These are phyloP conservation scores for Micromussa lordhowensis DNA, from an alignment of 92 coral and sea anemone species.

Conservation along the genomic window DNA sequence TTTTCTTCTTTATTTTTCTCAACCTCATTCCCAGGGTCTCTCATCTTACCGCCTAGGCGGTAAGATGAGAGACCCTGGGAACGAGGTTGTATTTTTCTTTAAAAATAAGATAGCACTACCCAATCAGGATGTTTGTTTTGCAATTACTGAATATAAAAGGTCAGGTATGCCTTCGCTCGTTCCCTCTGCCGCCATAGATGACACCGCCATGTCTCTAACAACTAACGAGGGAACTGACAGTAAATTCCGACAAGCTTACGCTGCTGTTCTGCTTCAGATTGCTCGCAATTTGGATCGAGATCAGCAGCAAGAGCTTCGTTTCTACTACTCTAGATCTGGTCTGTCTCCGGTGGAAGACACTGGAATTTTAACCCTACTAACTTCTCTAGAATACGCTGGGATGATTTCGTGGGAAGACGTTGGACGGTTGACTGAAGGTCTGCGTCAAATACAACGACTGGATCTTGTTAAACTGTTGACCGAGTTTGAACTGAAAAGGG, in stretches of 20 bases:
- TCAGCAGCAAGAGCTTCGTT: constrained; percentile 19
- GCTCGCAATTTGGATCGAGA: background rate
- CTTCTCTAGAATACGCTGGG: constrained; percentile 9
- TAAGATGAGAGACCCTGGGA: too few relatives aligned
- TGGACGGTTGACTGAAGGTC: constrained; percentile 16
- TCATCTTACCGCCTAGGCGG: too few relatives aligned
- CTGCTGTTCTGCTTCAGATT: constrained; percentile 3
- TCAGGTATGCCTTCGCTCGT: background rate
- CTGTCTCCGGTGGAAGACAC: background rate
- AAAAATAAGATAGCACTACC: background rate
- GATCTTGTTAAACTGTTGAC: constrained; percentile 5
- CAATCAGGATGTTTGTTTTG: background rate
- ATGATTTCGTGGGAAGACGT: constrained; percentile 28
- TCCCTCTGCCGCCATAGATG: background rate
- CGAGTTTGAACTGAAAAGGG: constrained; percentile 12
- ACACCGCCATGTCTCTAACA: background rate
- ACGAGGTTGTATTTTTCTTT: too few relatives aligned
- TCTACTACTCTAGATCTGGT: constrained; percentile 9
- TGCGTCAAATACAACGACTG: background rate
- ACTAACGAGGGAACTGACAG: background rate
- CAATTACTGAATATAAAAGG: background rate
- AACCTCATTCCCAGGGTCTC: too few relatives aligned
- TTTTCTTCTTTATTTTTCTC: background rate
- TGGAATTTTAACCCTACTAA: background rate
- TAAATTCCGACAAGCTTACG: background rate